Evolutionary conservation across 2,888 invertebrate genomes (phyloP).

Genomic region (Coecobrya sp.): DNA sequence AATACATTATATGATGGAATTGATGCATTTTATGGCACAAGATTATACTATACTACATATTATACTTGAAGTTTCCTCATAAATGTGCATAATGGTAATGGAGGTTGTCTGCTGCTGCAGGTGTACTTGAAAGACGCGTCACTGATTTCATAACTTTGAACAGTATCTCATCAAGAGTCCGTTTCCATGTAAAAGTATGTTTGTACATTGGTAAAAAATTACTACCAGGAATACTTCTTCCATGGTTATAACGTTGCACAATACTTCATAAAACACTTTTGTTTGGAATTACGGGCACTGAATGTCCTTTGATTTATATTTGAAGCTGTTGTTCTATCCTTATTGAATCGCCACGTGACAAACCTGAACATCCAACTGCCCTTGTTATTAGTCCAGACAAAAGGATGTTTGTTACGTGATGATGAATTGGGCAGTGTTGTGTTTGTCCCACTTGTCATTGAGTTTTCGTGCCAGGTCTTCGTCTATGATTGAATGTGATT

Average conservation of each 20-base stretch:
- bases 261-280: too few species aligned
- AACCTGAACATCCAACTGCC: conserved; percentile 57
- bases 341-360: conserved; percentile 2
- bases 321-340: neutral
- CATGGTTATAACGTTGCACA: too few species aligned
- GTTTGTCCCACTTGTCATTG: conserved; percentile 17
- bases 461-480: too few species aligned
- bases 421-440: conserved; percentile 59
- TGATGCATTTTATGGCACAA: neutral
- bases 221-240: too few species aligned
- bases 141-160: neutral
- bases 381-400: conserved; percentile 66
- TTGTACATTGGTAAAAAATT: too few species aligned
- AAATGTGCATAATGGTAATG: neutral
- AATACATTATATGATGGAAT: neutral
- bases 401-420: conserved; percentile 37
- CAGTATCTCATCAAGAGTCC: too few species aligned
- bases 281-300: neutral
- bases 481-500: too few species aligned
- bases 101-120: neutral
- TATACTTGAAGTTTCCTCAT: neutral
- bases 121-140: neutral
- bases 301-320: neutral
- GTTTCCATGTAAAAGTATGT: too few species aligned
- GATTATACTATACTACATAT: neutral